phyloP scores from a whole-genome alignment of 2,797 vertebrate genomes.

The Sebastes jordani region DNA sequence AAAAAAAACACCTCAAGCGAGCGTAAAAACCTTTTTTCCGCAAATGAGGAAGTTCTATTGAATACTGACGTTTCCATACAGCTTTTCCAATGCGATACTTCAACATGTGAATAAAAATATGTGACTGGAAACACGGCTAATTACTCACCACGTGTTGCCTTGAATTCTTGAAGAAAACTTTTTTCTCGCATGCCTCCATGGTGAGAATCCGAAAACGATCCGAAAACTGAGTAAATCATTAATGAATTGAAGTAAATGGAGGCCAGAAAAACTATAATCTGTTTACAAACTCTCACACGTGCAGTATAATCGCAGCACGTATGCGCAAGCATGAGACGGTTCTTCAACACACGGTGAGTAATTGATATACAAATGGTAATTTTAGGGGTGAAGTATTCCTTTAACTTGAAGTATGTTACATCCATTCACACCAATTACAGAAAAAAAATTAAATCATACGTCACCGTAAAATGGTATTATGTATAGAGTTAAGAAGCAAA shows the following conservation, averaged over 20 bases:
- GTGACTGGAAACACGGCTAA: background rate
- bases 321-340: background rate
- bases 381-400: too few species aligned
- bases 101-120: too few species aligned
- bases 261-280: background rate
- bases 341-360: background rate
- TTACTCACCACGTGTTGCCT: background rate
- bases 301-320: too few species aligned
- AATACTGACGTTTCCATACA: too few species aligned
- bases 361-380: too few species aligned
- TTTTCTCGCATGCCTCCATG: background rate
- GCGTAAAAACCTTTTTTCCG: too few species aligned
- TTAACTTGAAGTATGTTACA: background rate
- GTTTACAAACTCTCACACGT: background rate
- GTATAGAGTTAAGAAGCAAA: background rate
- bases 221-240: background rate
- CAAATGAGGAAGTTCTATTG: too few species aligned
- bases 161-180: background rate
- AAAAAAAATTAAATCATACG: background rate
- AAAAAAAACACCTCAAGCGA: too few species aligned
- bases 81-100: too few species aligned
- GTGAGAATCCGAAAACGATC: background rate
- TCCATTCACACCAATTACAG: background rate
- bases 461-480: background rate
- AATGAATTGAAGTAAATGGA: background rate